Conservation (phyloP, 2,888 invertebrate species). For the Halictus quadricinctus region DNA sequence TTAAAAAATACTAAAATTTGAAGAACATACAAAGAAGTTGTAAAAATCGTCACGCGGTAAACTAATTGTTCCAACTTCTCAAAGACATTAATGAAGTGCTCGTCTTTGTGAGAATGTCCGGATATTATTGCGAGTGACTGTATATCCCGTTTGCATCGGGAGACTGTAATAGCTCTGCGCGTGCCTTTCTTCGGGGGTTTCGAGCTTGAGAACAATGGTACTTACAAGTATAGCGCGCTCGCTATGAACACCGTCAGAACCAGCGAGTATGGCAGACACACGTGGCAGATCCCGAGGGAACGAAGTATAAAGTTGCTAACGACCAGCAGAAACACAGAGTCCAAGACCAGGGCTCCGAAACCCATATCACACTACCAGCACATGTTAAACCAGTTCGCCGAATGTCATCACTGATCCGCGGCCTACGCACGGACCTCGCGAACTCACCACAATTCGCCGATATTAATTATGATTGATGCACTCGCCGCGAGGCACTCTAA, state of each 20-base stretch:
- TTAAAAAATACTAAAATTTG: too few species aligned
- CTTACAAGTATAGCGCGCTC: conserved; percentile 73
- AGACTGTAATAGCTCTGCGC: neutral
- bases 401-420: conserved; percentile 14
- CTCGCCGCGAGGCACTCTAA: neutral
- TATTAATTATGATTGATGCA: neutral
- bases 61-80: too few species aligned
- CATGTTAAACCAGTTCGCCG: conserved; percentile 29
- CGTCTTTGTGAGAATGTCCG: too few species aligned
- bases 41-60: too few species aligned
- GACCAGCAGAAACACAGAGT: conserved; percentile 72
- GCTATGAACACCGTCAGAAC: conserved; percentile 74
- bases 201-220: conserved; percentile 25
- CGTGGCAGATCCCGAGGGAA: conserved; percentile 72
- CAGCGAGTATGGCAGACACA: conserved; percentile 76
- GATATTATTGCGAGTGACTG: neutral
- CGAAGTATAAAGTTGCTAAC: conserved; percentile 71
- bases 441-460: neutral
- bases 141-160: neutral
- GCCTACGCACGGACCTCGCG: neutral
- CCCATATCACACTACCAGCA: conserved; percentile 74
- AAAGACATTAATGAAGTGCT: too few species aligned
- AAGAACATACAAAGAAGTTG: too few species aligned
- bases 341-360: conserved; percentile 68
- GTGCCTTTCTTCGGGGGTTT: neutral